Evolutionary conservation across 2,797 vertebrate species (phyloP).

Genomic region (Myotis planiceps): DNA sequence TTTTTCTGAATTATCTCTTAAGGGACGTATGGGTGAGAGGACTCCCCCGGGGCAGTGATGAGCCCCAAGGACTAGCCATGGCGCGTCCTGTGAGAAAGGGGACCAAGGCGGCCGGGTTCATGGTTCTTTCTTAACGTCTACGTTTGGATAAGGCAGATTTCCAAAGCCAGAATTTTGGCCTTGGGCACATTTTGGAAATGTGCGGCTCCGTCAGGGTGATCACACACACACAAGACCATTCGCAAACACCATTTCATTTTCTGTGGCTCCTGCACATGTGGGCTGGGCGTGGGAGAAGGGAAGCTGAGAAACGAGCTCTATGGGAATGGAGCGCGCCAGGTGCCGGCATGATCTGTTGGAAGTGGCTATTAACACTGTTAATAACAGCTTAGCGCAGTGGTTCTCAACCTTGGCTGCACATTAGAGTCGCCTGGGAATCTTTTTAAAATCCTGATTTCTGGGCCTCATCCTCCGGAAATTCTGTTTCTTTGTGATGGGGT

Average conservation of each 20-base stretch:
- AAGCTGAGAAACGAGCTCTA: slow-evolving; percentile 65
- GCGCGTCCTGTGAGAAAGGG: slow-evolving; percentile 5
- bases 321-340: slow-evolving; percentile 27
- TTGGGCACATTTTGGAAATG: slow-evolving; percentile 56
- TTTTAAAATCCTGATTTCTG: too few species aligned
- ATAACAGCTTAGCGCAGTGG: slow-evolving; percentile 27
- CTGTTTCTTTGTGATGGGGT: too few species aligned
- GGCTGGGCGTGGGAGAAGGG: slow-evolving; percentile 11
- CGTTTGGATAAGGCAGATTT: slow-evolving; percentile 51
- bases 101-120: not conserved
- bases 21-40: not conserved
- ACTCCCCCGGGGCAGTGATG: not conserved
- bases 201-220: slow-evolving; percentile 50
- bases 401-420: too few species aligned
- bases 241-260: slow-evolving; percentile 50
- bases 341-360: slow-evolving; percentile 61
- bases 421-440: too few species aligned
- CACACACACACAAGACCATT: slow-evolving; percentile 10
- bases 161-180: slow-evolving; percentile 47
- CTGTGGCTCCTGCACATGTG: slow-evolving; percentile 35
- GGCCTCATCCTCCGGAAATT: too few species aligned
- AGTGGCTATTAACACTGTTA: slow-evolving; percentile 73
- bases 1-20: not conserved
- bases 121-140: slow-evolving; percentile 50
- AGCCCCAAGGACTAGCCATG: not conserved